Evolutionary conservation across 1,140 invertebrate species (phyloP), one percentile per base, ranked within the genome.

Genomic region (Micrasema longulum): DNA sequence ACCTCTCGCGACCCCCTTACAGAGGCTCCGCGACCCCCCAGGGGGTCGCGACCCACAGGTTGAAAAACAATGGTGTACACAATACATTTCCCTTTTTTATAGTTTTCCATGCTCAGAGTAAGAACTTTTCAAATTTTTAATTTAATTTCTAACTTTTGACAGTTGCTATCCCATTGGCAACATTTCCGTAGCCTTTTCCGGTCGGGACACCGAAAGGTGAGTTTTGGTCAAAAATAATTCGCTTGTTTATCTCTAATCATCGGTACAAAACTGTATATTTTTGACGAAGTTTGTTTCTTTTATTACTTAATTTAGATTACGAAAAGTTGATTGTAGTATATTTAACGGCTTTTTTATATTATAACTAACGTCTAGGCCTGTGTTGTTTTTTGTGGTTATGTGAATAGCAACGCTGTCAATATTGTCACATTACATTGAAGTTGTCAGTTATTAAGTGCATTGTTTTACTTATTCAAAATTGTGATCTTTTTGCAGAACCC

Each of bases 401-500:
- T 64, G 52, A 60, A 60, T 69, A 31, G 68, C 45, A 63, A 38
- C 36, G 57, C 68, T 70, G 68, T 70, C 68, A 70, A 69, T 60
- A 50, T 47, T 69, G 53, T 69, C 35, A 70, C 43, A 18, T 48
- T 70, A 23, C 3, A n/a, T 55, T 36, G 50, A 55, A 31, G 5
- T 3, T 41, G 12, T 5, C 14, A 43, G 43, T 43, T 35, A 36
- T 26, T n/a, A 18, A 47, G 45, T 65, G 63, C 23, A 23, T 47
- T 11, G 11, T n/a, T 12, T 53, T 53, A 9, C 11, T 50, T 1
- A 14, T 22, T 11, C 12, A 12, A 47, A 47, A 47, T 69, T 35
- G 64, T 70, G 65, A 76, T 78, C 77, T 60, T 80, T 82, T n/a
- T 79, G 81, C 79, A 76, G 77, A 72, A 75, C 77, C 76, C 83